Conservation (phyloP, 2,888 invertebrate genomes). For the Julus scanicus region DNA sequence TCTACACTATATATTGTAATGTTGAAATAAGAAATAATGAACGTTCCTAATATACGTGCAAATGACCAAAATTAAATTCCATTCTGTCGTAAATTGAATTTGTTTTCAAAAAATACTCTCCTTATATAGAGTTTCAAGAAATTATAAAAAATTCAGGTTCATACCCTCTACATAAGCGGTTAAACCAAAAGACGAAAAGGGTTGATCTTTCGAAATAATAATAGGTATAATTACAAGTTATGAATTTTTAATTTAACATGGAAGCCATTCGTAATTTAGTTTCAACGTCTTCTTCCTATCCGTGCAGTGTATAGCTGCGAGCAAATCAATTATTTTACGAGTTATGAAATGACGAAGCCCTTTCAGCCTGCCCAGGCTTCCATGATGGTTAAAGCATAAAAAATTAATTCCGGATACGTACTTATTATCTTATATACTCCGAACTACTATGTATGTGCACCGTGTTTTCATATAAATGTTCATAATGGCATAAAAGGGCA, state of each 20-base stretch:
- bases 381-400: neutral
- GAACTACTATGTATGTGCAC: neutral
- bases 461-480: neutral
- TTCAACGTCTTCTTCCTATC: neutral
- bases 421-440: neutral
- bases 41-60: too few species aligned
- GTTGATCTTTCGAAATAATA: neutral
- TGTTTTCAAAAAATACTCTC: neutral
- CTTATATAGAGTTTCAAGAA: neutral
- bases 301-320: neutral
- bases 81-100: neutral
- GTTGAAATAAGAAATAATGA: neutral
- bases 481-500: neutral
- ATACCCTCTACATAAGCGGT: neutral
- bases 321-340: conserved; percentile 17
- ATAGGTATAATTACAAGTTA: neutral
- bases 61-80: too few species aligned
- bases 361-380: neutral
- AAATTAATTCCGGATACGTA: conserved; percentile 11
- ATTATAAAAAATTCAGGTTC: neutral
- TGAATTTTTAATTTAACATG: neutral
- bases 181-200: neutral
- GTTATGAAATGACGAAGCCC: conserved; percentile 43
- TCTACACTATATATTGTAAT: too few species aligned
- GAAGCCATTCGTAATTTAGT: conserved; percentile 6